Evolutionary conservation across 2,113 vertebrate species (phyloP), one percentile per base, ranked within the genome.

Genomic region (Condylura cristata): DNA sequence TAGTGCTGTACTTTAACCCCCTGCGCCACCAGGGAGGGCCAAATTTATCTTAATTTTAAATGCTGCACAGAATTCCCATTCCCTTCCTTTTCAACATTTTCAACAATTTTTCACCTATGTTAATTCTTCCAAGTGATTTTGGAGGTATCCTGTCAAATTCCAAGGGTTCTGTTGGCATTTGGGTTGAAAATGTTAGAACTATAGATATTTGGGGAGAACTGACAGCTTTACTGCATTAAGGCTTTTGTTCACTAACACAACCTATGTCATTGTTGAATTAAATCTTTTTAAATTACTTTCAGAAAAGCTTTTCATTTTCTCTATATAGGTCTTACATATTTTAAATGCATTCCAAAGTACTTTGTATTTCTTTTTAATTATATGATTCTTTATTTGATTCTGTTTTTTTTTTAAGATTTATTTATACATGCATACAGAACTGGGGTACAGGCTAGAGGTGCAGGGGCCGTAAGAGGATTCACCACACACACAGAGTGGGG

Each of bases 261-360:
- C 10, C 24, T 92, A 8, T 56, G 68, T 89, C 74, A 79, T 3
- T 63, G 66, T 90, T 85, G 80, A 85, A 30, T 56, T 28, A 44
- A 39, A 3, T 46, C 44, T 85, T 86, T 51, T 41, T 66, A 41
- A 60, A 37, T 30, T 93, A 48, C 11, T 90, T 12, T 82, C 91
- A 63, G 75, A 20, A 81, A 68, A 90, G 20, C 16, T 60, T 75
- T 86, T 68, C 37, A 13, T n/a, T 76, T 82, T 93, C 60, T 76
- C 89, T 22, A 75, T 24, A 56, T 44, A 74, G 72, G 30, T 66
- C 48, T 34, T 60, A 86, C 0, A n/a, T 12, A 34, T 80, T 60
- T 93, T 89, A 66, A 39, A 17, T 74, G 48, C 93, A 90, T 48
- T 90, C 30, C 30, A 70, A 74, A 8, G 34, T 90, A 72, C 39